phyloP scores from a whole-genome alignment of 2,888 invertebrate species.

The Alloscopus bannaensis region DNA sequence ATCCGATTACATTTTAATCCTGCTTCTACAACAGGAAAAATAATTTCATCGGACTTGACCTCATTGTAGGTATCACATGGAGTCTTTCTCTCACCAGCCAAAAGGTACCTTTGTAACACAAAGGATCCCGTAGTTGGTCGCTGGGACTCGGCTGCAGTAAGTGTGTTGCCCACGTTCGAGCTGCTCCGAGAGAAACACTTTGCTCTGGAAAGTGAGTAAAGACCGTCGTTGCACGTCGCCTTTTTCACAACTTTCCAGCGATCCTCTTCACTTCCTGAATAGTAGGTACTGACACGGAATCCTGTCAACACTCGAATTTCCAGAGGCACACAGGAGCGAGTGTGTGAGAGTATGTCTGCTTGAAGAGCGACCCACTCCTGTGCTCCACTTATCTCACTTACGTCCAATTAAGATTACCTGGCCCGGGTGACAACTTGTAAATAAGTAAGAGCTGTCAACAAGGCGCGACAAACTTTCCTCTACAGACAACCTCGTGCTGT shows the following conservation, averaged over 20 bases:
- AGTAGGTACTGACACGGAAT: constrained; percentile 27
- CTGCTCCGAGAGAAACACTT: constrained; percentile 36
- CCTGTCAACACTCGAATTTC: constrained; percentile 58
- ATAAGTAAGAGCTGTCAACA: no score
- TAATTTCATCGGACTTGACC: no score
- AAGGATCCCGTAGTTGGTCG: constrained; percentile 32
- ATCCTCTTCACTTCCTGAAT: not conserved
- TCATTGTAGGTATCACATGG: no score
- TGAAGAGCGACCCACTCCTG: constrained; percentile 34
- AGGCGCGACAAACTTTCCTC: no score
- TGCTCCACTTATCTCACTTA: constrained; percentile 44
- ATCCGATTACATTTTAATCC: no score
- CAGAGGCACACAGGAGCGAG: constrained; percentile 15
- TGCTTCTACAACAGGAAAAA: no score
- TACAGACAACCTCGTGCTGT: no score
- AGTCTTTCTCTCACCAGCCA: not conserved
- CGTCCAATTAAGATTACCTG: constrained; percentile 57
- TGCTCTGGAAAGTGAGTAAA: no score
- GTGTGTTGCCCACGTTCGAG: constrained; percentile 28
- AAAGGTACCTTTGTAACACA: not conserved
- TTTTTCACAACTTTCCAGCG: no score
- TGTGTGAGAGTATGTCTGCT: constrained; percentile 14
- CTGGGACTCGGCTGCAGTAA: constrained; percentile 30
- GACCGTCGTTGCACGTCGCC: no score
- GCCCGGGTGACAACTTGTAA: constrained; percentile 58